Percentiles rank a stretch among this genome's conserved stretches.
Evolutionary conservation across 2,888 invertebrate genomes (phyloP).

Genomic region (Yponomeuta plumbellus): DNA sequence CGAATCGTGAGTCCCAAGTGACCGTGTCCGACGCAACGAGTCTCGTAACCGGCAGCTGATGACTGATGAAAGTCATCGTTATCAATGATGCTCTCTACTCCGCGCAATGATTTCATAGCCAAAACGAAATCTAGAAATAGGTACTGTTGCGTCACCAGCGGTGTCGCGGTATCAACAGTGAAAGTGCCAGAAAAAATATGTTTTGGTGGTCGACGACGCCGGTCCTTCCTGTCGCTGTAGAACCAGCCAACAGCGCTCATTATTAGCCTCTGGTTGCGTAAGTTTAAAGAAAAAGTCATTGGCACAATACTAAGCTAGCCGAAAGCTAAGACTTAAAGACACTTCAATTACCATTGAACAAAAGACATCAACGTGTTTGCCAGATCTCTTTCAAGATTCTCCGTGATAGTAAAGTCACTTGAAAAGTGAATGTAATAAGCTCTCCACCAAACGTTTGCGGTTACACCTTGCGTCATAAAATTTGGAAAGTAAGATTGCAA

Average conservation of each 20-base stretch:
- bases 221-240: constrained; percentile 2
- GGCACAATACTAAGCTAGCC: not conserved
- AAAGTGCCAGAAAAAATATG: constrained; percentile 32
- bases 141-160: constrained; percentile 46
- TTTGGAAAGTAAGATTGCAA: not conserved
- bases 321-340: not conserved
- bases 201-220: constrained; percentile 40
- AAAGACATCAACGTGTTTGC: not conserved
- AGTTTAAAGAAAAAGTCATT: constrained; percentile 18
- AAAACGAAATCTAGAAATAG: constrained; percentile 47
- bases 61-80: constrained; percentile 14
- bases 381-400: not conserved
- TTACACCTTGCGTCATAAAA: not conserved
- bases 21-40: constrained; percentile 8
- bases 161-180: constrained; percentile 40
- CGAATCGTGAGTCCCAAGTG: constrained; percentile 9
- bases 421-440: not conserved
- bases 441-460: not conserved
- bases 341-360: not conserved
- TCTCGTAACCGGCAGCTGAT: not conserved
- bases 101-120: constrained; percentile 18
- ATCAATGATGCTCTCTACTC: constrained; percentile 13
- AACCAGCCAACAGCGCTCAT: not conserved
- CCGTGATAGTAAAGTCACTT: not conserved
- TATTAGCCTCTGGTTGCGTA: constrained; percentile 19